Conservation (phyloP, 1,140 invertebrate genomes). For the Drosophila tristis region DNA sequence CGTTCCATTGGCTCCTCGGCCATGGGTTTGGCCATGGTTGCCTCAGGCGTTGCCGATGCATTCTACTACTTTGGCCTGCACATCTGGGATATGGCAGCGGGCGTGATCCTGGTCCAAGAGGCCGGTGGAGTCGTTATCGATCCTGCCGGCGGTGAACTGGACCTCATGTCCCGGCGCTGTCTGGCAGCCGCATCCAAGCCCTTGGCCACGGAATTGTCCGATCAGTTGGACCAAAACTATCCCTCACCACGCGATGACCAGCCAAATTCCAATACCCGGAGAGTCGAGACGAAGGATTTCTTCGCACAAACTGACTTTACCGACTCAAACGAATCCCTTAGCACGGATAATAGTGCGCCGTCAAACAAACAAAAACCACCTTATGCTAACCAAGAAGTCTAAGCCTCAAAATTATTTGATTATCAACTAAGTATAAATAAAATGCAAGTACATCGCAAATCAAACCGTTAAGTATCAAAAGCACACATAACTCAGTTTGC, state of each 20-base stretch:
- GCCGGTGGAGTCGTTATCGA: slow-evolving; percentile 97
- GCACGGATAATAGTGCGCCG: too few species aligned
- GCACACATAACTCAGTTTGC: too few species aligned
- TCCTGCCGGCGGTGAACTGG: slow-evolving; percentile 91
- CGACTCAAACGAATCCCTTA: slow-evolving; percentile 32
- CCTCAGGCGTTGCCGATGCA: slow-evolving; percentile 92
- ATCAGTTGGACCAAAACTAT: slow-evolving; percentile 84
- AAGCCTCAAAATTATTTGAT: too few species aligned
- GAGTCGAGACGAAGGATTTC: slow-evolving; percentile 44
- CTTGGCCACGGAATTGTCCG: slow-evolving; percentile 89
- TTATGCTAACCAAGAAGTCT: too few species aligned
- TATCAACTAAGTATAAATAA: too few species aligned
- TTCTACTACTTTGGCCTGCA: slow-evolving; percentile 96
- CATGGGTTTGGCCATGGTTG: slow-evolving; percentile 96
- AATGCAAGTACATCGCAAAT: too few species aligned
- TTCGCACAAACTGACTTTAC: slow-evolving; percentile 60
- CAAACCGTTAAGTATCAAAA: too few species aligned
- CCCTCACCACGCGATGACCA: slow-evolving; percentile 63
- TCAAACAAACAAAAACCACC: too few species aligned
- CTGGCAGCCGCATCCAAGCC: slow-evolving; percentile 90
- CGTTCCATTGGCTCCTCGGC: slow-evolving; percentile 95
- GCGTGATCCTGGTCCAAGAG: slow-evolving; percentile 93
- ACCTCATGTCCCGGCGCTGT: slow-evolving; percentile 91
- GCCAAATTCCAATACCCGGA: neutral
- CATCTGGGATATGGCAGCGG: slow-evolving; percentile 95